A percentile compares a stretch with the other conserved stretches of the same genome.
phyloP scores from a whole-genome alignment of 2,113 vertebrate genomes.

The Paradisaea rubra region DNA sequence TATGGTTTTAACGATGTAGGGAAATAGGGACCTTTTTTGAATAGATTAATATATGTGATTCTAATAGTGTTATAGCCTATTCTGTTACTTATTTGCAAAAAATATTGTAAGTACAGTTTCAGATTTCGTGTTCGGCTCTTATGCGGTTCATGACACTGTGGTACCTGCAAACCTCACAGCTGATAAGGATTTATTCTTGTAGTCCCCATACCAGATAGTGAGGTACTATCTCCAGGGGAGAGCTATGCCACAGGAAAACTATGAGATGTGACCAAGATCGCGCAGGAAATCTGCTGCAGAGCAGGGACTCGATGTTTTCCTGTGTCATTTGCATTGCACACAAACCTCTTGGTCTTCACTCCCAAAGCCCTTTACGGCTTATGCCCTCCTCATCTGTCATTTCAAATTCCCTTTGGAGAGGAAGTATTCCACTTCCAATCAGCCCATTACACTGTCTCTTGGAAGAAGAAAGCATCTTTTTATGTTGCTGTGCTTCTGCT shows the following conservation, averaged over 20 bases:
- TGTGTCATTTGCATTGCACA: not conserved
- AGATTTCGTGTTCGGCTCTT: not conserved
- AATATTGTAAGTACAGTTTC: not conserved
- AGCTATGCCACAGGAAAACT: not conserved
- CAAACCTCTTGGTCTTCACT: not conserved
- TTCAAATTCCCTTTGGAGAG: constrained; percentile 10
- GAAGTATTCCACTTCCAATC: constrained; percentile 5
- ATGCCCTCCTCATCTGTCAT: constrained; percentile 3
- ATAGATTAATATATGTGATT: not conserved
- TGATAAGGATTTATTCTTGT: not conserved
- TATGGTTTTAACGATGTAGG: not conserved
- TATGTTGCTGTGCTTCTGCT: constrained; percentile 13
- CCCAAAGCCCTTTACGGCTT: not conserved
- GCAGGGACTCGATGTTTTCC: not conserved
- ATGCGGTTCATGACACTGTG: fast-evolving
- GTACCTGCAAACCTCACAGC: not conserved
- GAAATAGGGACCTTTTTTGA: not conserved
- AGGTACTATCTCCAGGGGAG: not conserved
- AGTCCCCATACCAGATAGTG: not conserved
- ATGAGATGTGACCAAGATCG: not conserved
- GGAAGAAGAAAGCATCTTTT: constrained; percentile 48
- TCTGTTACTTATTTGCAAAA: not conserved
- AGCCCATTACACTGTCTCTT: not conserved
- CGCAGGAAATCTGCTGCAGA: not conserved
- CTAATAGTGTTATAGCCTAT: not conserved